Evolutionary conservation across 2,888 invertebrate genomes (phyloP).

Genomic region (Sinopyrophorus schimmeli): DNA sequence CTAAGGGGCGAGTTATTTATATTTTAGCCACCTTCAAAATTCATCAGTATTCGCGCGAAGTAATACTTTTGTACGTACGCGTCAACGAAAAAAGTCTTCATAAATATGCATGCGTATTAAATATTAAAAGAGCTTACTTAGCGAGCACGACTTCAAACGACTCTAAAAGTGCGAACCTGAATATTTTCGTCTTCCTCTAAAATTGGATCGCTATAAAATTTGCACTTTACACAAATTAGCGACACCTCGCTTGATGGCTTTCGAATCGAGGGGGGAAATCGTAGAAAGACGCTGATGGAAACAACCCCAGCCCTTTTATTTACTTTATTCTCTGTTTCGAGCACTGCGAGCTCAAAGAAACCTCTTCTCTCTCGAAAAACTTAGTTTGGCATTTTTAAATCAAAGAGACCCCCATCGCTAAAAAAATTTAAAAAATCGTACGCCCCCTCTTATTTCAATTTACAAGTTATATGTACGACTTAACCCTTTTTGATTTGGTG

Average conservation of each 20-base stretch:
- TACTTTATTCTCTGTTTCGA: too few relatives aligned
- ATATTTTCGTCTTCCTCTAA: conserved; percentile 39
- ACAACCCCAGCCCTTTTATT: conserved; percentile 19
- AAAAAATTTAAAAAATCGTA: too few relatives aligned
- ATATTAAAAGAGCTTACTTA: conserved; percentile 50
- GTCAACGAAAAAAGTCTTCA: conserved; percentile 44
- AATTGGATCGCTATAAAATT: conserved; percentile 49
- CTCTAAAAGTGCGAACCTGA: conserved; percentile 46
- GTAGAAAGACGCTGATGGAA: conserved; percentile 10
- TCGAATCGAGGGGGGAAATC: conserved; percentile 15
- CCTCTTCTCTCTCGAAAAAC: too few relatives aligned
- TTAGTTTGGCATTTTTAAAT: too few relatives aligned
- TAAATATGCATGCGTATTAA: conserved; percentile 53
- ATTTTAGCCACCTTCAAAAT: conserved; percentile 26
- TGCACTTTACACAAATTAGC: conserved; percentile 49
- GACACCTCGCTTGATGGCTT: conserved; percentile 43
- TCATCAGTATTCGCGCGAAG: conserved; percentile 33
- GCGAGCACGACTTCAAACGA: conserved; percentile 50
- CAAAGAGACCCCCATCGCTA: too few relatives aligned
- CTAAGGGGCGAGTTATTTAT: conserved; percentile 25
- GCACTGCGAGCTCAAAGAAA: too few relatives aligned
- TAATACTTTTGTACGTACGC: conserved; percentile 35
- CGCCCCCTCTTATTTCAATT: too few relatives aligned
- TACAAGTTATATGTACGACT: too few relatives aligned
- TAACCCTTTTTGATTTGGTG: too few relatives aligned